Percentiles rank a stretch among this genome's conserved stretches.
Evolutionary conservation across 2,888 invertebrate species (phyloP).

Genomic region (Tenthredo livida): DNA sequence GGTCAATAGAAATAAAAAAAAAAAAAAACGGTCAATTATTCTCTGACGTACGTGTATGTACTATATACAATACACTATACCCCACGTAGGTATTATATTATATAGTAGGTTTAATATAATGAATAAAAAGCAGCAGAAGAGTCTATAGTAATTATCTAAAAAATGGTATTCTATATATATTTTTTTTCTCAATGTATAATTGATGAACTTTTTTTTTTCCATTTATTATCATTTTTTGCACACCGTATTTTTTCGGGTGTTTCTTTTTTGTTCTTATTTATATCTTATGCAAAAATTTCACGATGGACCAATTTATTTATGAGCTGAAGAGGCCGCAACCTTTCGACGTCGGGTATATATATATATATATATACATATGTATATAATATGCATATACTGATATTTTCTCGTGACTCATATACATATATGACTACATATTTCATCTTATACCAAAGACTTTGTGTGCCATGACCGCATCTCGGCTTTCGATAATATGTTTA

Average conservation of each 20-base stretch:
- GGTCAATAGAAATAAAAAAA: slow-evolving; percentile 9
- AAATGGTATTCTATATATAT: neutral
- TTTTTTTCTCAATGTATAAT: neutral
- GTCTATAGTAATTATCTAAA: too few species aligned
- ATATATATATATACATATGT: neutral
- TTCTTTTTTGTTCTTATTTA: neutral
- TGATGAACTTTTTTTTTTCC: neutral
- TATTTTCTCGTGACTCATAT: neutral
- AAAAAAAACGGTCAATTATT: neutral
- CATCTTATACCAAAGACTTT: too few species aligned
- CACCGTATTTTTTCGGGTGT: neutral
- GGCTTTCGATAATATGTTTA: neutral
- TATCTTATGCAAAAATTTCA: neutral
- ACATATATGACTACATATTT: neutral
- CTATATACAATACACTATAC: too few species aligned
- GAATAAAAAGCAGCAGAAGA: too few species aligned
- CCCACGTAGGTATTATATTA: too few species aligned
- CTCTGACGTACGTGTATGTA: neutral
- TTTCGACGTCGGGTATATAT: neutral
- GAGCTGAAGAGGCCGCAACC: neutral
- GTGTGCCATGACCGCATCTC: neutral
- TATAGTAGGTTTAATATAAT: too few species aligned
- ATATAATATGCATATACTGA: neutral
- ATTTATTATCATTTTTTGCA: too few species aligned
- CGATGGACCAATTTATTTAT: neutral